Percentiles rank a stretch among this genome's conserved stretches.
These are phyloP conservation scores for Eristalis pertinax DNA, from an alignment of 2,888 invertebrate genomes.

Conservation along the genomic window DNA sequence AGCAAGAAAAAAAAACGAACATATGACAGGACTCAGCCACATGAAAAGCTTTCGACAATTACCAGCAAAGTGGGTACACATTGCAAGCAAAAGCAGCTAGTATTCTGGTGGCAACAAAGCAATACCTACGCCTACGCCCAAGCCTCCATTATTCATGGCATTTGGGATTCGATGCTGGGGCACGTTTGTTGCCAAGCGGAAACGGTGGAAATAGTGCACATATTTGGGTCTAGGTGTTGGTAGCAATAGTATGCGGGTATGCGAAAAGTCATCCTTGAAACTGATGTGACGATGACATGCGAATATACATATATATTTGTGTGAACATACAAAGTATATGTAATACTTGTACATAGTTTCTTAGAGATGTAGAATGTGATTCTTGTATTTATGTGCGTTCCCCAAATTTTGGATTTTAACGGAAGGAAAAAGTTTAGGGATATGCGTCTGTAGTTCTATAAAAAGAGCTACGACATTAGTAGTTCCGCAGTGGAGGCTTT, in stretches of 20 bases:
- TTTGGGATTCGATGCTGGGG: constrained; percentile 37
- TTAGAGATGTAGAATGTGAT: constrained; percentile 28
- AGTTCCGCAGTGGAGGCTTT: constrained; percentile 28
- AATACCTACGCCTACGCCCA: constrained; percentile 55
- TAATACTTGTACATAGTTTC: not conserved
- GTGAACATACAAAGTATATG: not conserved
- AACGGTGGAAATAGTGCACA: constrained; percentile 60
- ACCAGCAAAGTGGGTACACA: constrained; percentile 26
- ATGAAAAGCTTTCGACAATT: constrained; percentile 48
- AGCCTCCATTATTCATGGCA: constrained; percentile 45
- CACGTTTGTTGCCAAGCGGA: constrained; percentile 63
- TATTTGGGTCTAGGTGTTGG: constrained; percentile 51
- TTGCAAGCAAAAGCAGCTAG: constrained; percentile 23
- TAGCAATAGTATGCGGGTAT: constrained; percentile 23
- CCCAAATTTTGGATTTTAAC: constrained; percentile 57
- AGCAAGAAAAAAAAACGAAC: not conserved
- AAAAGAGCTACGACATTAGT: constrained; percentile 63
- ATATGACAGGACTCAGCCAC: not conserved
- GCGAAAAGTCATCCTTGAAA: constrained; percentile 64
- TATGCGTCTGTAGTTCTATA: constrained; percentile 64
- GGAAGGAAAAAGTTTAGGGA: constrained; percentile 68
- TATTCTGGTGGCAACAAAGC: constrained; percentile 30
- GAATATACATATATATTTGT: not conserved
- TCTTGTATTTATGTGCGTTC: constrained; percentile 51
- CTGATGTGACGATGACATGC: constrained; percentile 53